Base-by-base conservation (phyloP, 1,140 invertebrate genomes). In the Nymphalis io region DNA sequence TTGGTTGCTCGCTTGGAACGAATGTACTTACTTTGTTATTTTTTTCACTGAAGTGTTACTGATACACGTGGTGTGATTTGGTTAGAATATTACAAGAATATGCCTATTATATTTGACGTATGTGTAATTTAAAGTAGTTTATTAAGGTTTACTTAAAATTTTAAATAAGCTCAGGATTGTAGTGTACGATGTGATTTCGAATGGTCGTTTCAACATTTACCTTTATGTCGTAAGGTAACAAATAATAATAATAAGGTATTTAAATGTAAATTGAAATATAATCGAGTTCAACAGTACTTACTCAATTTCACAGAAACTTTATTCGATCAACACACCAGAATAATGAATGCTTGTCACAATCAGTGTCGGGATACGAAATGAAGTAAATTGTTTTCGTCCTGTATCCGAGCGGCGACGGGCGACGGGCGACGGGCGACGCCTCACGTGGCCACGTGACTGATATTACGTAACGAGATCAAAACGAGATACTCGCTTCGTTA, bases 391-490 rank as follows among this genome's bases (percentile, higher is more conserved):
- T 55, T 15, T 27, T 55, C 13, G 51, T 55, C 51, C 51, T 33
- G 21, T 23, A 23, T 3, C 20, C 51, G 51, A 55, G 16, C 40
- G 12, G 12, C 12, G 40, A 42, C 40, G 5, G 15, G 15, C 42
- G 8, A 8, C 3, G 46, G 8, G n/a, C 46, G 46, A 10, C 16
- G 13, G 8, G n/a, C 15, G 13, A 1, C 46, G 10, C 21, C 51
- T 33, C 51, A 55, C 51, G 51, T 33, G 51, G 51, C 51, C 48
- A 21, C 48, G 48, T 53, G 48, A 21, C 48, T 20, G 44, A 46
- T 46, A 21, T 55, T 55, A 55, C 51, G 51, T 55, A 55, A 55
- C 51, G 15, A 55, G 51, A 55, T 55, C 51, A 21, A 55, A 27
- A 27, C 51, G 21, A 55, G 51, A 55, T 55, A 55, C 21, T 12